Base-by-base conservation (phyloP, 2,888 invertebrate genomes). In the Phragmatobia fuliginosa region DNA sequence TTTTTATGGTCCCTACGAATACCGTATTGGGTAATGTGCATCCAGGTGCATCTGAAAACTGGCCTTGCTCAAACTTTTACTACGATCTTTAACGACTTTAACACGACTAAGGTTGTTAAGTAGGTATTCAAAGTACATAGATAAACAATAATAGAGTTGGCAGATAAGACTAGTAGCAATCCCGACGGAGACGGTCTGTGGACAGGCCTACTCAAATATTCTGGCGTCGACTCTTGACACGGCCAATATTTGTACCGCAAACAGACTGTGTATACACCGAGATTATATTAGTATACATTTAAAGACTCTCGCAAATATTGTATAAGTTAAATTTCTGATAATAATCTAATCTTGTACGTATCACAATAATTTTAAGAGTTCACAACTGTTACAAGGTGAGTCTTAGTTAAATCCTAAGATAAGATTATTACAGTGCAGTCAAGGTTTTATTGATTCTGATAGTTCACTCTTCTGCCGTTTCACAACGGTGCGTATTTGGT, bases 221-320 rank as follows among this genome's bases (percentile, higher is more conserved):
- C 45, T 56, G 18, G 66, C 71, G 58, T n/a, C 36, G 36, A 25
- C 59, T 60, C 52, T 52, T 64, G 62, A 70, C 70, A 66, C 63
- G 63, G 59, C 28, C 65, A 80, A 79, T 72, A 65, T 78, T 71
- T 58, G 58, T 60, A 58, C 33, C 10, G 65, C 70, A 75, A 71
- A 69, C 70, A 73, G 49, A 56, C 52, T 38, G 14, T 68, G 71
- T 64, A 33, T 18, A 64, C 56, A 65, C 16, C 45, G 21, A 38
- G 67, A 56, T 67, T 67, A 68, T 60, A 67, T 25, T 21, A 21
- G 25, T n/a, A 64, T 52, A 64, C 52, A 52, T 52, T 52, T 18
- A 56, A 36, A 64, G 49, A 36, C 45, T 31, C 58, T 38, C 45
- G 66, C 66, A 63, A 67, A 70, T 70, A 70, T 67, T 58, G 33